Base-by-base conservation (phyloP, 1,140 invertebrate genomes). In the Megalonaias nervosa region DNA sequence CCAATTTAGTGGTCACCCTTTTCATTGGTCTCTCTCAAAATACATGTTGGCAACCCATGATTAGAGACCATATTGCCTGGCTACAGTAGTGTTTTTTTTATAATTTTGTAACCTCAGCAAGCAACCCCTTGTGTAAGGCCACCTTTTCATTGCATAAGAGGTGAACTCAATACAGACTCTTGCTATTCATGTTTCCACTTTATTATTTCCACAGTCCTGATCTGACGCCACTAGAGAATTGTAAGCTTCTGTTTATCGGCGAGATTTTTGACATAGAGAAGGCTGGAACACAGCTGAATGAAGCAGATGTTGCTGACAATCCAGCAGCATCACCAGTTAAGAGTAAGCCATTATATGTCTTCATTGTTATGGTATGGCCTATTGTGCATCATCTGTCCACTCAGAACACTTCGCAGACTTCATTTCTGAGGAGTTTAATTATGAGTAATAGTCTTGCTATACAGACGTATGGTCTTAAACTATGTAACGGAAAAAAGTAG, bases 261-360 rank as follows among this genome's bases (percentile, higher is more conserved):
- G 94, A 94, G 86, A 89, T 94, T 31, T 93, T 93, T 90, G 89
- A 88, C 59, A 93, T 95, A 75, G 94, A 94, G 86, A 87, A 92
- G 76, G 89, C 92, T 21, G 91, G 92, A 16, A 85, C 84, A 15
- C 90, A 91, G 77, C 66, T 89, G 4, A 90, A 89, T 67, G 81
- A 84, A 31, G 80, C 82, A 71, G 84, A 87, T 68, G 26, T 80
- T 15, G 72, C 81, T 57, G 69, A 79, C n/a, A 75, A 87, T 77
- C 82, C 86, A 23, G 77, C 74, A 38, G 75, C 80, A 31, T 84
- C 86, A 12, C 87, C 88, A 26, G 82, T 85, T 12, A 88, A 87
- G 83, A 80, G 89, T 89, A 82, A 80, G 85, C 16, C 3, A 3
- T 56, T 62, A 19, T 62, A 62, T 62, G 2, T n/a, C 21, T 61